phyloP scores from a whole-genome alignment of 2,888 invertebrate genomes.

The Nemurella pictetii region DNA sequence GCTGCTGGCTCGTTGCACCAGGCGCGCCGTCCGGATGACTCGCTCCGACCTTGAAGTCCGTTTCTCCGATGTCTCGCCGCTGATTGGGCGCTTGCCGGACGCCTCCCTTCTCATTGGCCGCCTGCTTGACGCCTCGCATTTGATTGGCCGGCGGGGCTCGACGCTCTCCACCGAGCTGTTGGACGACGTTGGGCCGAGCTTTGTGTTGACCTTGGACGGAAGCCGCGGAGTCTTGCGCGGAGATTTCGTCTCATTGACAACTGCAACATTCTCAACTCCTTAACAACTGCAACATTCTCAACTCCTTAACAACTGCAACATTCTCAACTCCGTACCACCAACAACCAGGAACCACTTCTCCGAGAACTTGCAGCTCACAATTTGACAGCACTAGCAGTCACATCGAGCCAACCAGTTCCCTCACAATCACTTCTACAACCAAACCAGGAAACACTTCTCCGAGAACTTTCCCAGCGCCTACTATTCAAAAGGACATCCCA shows the following conservation, averaged over 20 bases:
- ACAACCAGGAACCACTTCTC: too few relatives aligned
- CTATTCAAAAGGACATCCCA: too few relatives aligned
- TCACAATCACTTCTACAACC: too few relatives aligned
- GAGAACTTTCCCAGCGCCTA: neutral
- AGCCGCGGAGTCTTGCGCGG: neutral
- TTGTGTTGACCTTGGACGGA: conserved; percentile 43
- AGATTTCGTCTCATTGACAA: neutral
- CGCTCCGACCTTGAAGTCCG: conserved; percentile 39
- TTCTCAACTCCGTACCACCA: too few relatives aligned
- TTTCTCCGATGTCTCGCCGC: conserved; percentile 35
- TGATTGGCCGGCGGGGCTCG: conserved; percentile 36
- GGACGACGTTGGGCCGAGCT: conserved; percentile 50
- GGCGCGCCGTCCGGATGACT: conserved; percentile 49
- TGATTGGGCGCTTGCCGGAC: neutral
- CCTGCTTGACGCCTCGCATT: conserved; percentile 40
- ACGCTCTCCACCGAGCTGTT: conserved; percentile 50
- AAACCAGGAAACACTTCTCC: neutral
- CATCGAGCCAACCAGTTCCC: too few relatives aligned
- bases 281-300: too few relatives aligned
- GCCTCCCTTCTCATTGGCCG: conserved; percentile 38
- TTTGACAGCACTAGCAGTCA: too few relatives aligned
- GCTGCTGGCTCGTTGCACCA: conserved; percentile 57
- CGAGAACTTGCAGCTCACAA: too few relatives aligned
- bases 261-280: too few relatives aligned
- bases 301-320: too few relatives aligned